These are phyloP conservation scores for Selenia dentaria DNA, from an alignment of 2,888 invertebrate genomes.

Conservation along the genomic window DNA sequence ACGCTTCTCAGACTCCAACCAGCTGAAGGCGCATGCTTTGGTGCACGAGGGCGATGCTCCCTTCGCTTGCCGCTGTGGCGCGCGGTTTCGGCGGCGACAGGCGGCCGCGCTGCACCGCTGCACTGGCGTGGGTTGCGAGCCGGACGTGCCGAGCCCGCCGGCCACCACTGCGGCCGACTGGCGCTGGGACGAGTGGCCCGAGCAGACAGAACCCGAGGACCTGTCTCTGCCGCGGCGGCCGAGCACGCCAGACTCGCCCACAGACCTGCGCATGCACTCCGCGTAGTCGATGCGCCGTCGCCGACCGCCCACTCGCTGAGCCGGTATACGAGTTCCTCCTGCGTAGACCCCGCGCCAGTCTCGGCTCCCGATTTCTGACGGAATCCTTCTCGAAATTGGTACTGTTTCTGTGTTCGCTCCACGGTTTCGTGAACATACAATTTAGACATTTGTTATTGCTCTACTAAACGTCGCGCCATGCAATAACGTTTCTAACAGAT, in stretches of 20 bases:
- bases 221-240: conserved; percentile 88
- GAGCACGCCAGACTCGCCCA: conserved; percentile 78
- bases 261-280: conserved; percentile 78
- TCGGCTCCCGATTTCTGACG: conserved; percentile 41
- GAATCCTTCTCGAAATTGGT: conserved; percentile 32
- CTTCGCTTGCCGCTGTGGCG: conserved; percentile 92
- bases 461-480: conserved; percentile 2
- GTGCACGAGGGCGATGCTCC: conserved; percentile 97
- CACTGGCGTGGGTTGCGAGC: conserved; percentile 65
- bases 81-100: conserved; percentile 93
- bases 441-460: conserved; percentile 10
- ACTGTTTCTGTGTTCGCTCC: conserved; percentile 31
- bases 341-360: conserved; percentile 72
- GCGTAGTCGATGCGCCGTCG: conserved; percentile 68
- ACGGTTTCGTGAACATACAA: conserved; percentile 33
- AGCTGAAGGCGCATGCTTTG: conserved; percentile 94
- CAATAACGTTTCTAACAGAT: conserved; percentile 24
- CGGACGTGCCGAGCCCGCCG: conserved; percentile 74
- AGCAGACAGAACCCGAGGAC: conserved; percentile 97
- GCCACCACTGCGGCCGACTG: conserved; percentile 70
- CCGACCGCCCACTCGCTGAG: conserved; percentile 61
- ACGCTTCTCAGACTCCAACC: conserved; percentile 96
- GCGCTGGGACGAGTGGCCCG: conserved; percentile 86
- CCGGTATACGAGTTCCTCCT: conserved; percentile 92
- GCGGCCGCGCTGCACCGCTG: conserved; percentile 95